These are phyloP conservation scores for Chalcis sispes DNA, from an alignment of 2,888 invertebrate genomes.

Conservation along the genomic window DNA sequence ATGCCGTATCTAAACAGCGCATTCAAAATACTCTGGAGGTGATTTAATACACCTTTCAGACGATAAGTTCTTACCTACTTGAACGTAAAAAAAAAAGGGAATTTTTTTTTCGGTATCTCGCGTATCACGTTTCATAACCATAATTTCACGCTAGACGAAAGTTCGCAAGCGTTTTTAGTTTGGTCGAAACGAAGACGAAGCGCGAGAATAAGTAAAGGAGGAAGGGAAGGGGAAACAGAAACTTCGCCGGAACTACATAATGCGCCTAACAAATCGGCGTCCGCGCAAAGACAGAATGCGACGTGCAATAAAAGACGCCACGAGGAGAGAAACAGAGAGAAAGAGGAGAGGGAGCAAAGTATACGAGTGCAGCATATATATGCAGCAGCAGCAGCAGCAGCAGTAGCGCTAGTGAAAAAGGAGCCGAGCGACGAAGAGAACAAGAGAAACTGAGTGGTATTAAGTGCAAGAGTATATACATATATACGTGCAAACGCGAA, in stretches of 20 bases:
- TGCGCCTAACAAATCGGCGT: slow-evolving; percentile 46
- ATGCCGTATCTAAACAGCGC: too few relatives aligned
- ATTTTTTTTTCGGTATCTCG: too few relatives aligned
- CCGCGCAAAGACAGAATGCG: background rate
- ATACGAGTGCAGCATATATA: background rate
- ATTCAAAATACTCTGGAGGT: background rate
- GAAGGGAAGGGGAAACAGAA: background rate
- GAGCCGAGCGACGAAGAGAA: slow-evolving; percentile 25
- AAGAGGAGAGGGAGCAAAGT: slow-evolving; percentile 33
- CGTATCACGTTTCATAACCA: slow-evolving; percentile 40
- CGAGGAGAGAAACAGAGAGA: too few relatives aligned
- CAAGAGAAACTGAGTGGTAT: slow-evolving; percentile 27
- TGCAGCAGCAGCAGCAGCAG: too few relatives aligned
- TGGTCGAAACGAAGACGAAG: background rate
- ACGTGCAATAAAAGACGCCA: slow-evolving; percentile 26
- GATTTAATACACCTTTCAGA: slow-evolving; percentile 7
- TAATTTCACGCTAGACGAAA: slow-evolving; percentile 31
- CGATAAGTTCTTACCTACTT: background rate
- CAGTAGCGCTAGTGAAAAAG: slow-evolving; percentile 44
- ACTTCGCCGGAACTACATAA: slow-evolving; percentile 34
- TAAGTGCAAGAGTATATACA: slow-evolving; percentile 12
- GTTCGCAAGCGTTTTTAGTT: background rate
- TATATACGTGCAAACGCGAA: background rate
- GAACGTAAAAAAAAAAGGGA: too few relatives aligned
- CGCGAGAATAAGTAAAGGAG: background rate